Base-by-base conservation (phyloP, 2,797 vertebrate genomes). In the Syngnathus rostellatus region DNA sequence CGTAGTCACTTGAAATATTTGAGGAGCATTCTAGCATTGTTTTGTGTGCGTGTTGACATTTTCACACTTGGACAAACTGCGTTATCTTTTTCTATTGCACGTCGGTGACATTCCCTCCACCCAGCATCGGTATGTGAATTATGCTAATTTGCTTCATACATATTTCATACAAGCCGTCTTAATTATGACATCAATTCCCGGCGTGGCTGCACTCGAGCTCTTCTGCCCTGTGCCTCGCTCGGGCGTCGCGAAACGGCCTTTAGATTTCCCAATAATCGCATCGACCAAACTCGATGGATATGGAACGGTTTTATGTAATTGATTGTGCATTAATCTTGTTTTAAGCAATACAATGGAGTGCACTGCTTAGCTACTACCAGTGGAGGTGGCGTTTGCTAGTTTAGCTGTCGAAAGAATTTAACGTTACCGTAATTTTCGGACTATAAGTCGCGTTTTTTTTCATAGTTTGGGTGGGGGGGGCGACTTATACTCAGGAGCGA, bases 131-230 rank as follows among this genome's bases (percentile, higher is more conserved):
- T 41, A 45, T 62, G 60, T 45, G 60, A 19, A 64, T 50, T 64
- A 64, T 50, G 25, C 25, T 64, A 50, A 64, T 50, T 45, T 6
- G 21, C 41, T 62, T 62, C 60, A 62, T 62, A 31, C 25, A 64
- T 64, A 51, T 50, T 39, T 64, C 16, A 64, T 64, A 39, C 37
- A 21, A 51, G 31, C 45, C 17, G 19, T 64, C 63, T 64, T 64
- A 64, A 64, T 64, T 39, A 64, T 38, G 46, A 64, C 48, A 64
- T 64, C 63, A 21, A 64, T 64, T 64, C 48, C 63, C 63, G 21
- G 17, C 21, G 23, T 6, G 51, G 46, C 37, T 8, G 16, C n/a
- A 19, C 31, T 51, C 25, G 17, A 19, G 9, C 45, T n/a, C 46
- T 17, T 39, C 10, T 51, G 46, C 19, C 60, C 41, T 16, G 59